These are phyloP conservation scores for Leptogaster cylindrica DNA, from an alignment of 2,888 invertebrate species.

Conservation along the genomic window DNA sequence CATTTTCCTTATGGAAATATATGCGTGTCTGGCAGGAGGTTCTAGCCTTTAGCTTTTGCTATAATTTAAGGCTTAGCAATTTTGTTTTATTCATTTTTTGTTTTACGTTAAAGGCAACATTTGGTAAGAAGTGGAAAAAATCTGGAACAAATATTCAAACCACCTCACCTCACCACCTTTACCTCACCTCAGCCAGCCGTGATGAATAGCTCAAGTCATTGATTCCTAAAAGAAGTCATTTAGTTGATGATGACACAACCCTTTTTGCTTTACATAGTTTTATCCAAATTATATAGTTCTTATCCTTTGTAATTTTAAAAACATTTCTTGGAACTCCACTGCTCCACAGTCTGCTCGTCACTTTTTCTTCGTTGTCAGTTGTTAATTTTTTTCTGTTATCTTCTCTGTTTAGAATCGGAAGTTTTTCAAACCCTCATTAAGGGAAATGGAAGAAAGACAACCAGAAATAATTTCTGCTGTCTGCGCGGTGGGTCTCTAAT, in stretches of 20 bases:
- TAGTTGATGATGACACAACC: neutral
- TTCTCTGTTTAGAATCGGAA: neutral
- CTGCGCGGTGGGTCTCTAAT: constrained; percentile 20
- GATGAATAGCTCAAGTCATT: no score
- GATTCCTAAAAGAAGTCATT: no score
- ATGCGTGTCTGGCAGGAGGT: neutral
- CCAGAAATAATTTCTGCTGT: constrained; percentile 1
- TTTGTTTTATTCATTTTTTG: neutral
- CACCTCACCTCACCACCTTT: no score
- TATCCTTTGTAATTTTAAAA: neutral
- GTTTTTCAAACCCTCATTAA: constrained; percentile 30
- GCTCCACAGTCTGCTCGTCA: neutral
- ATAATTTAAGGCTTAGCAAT: constrained; percentile 27
- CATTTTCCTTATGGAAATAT: neutral
- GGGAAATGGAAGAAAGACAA: neutral
- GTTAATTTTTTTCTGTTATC: neutral
- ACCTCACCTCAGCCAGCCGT: no score
- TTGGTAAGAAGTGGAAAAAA: constrained; percentile 10
- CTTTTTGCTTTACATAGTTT: neutral
- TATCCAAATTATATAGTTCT: neutral
- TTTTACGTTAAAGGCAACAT: no score
- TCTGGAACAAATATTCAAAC: neutral
- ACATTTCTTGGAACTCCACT: neutral
- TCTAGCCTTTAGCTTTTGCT: constrained; percentile 7
- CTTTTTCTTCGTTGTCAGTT: neutral